These are phyloP conservation scores for Andrena dorsata DNA, from an alignment of 2,888 invertebrate species.

Conservation along the genomic window DNA sequence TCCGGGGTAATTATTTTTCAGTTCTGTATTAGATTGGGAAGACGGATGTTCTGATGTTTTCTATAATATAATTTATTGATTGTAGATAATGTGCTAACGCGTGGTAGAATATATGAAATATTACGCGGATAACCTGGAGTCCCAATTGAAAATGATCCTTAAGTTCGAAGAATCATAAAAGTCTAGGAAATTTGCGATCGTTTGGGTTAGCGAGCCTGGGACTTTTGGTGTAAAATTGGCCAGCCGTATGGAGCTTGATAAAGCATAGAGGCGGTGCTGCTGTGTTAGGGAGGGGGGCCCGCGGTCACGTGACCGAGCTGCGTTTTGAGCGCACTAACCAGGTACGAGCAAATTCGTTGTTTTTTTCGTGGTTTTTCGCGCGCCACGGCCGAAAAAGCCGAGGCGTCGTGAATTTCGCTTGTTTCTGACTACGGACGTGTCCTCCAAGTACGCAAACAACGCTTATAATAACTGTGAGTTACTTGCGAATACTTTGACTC, in stretches of 20 bases:
- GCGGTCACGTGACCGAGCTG: slow-evolving; percentile 89
- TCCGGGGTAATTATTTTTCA: not conserved
- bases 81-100: not conserved
- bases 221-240: slow-evolving; percentile 38
- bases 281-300: slow-evolving; percentile 69
- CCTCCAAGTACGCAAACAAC: slow-evolving; percentile 71
- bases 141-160: not conserved
- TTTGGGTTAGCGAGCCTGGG: slow-evolving; percentile 26
- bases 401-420: slow-evolving; percentile 71
- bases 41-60: not conserved
- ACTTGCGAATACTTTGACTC: slow-evolving; percentile 69
- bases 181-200: slow-evolving; percentile 16
- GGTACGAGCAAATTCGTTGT: slow-evolving; percentile 87
- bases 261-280: slow-evolving; percentile 67
- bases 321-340: slow-evolving; percentile 90
- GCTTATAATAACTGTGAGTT: slow-evolving; percentile 75
- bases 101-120: not conserved
- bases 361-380: slow-evolving; percentile 81
- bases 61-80: not conserved
- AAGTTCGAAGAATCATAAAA: not conserved
- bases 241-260: slow-evolving; percentile 54
- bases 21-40: not conserved
- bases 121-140: not conserved
- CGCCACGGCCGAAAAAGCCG: slow-evolving; percentile 75
- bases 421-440: slow-evolving; percentile 72